Base-by-base conservation (phyloP, 2,797 vertebrate species). In the Pantherophis alleghaniensis region DNA sequence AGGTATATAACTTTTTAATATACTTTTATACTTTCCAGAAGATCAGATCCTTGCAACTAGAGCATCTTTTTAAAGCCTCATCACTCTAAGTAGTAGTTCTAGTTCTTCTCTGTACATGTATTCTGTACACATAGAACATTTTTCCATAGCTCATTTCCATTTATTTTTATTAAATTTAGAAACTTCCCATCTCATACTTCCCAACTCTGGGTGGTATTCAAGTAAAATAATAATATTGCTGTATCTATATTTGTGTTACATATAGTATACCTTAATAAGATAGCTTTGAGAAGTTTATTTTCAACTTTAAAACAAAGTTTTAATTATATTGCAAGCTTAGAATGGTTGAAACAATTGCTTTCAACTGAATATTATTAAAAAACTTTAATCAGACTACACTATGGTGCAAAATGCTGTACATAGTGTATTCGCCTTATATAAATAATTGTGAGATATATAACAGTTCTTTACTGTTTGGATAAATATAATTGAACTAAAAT, bases 1-100 rank as follows among this genome's bases (percentile, higher is more conserved):
- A 94, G 97, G 98, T 98, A 97, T 5, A 2, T 22, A 4, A 47
- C 4, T 24, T 37, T 37, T 83, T 83, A 83, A 47, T 83, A 83
- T 47, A 47, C 20, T 47, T 83, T 47, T 79, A 79, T 0, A 47
- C 14, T 18, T 37, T 37, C 66, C n/a, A 7, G 18, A 37, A 37
- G n/a, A 69, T 79, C 18, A 20, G 32, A 79, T 79, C 37, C 18
- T 79, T 83, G 37, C 18, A 83, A 47, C 74, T 47, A 47, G 20
- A 47, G 26, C 12, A 4, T 2, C 9, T 32, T 55, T 56, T 55
- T 28, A 24, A 83, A 83, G 12, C 4, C 32, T 24, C 47, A 55
- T 11, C 20, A 47, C 37, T 83, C 74, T 83, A 16, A 37, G 16
- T 74, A 42, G 20, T 83, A 47, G 74, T 47, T 83, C 20, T 79